Evolutionary conservation across 2,113 vertebrate genomes (phyloP).

Genomic region (Elgaria multicarinata): DNA sequence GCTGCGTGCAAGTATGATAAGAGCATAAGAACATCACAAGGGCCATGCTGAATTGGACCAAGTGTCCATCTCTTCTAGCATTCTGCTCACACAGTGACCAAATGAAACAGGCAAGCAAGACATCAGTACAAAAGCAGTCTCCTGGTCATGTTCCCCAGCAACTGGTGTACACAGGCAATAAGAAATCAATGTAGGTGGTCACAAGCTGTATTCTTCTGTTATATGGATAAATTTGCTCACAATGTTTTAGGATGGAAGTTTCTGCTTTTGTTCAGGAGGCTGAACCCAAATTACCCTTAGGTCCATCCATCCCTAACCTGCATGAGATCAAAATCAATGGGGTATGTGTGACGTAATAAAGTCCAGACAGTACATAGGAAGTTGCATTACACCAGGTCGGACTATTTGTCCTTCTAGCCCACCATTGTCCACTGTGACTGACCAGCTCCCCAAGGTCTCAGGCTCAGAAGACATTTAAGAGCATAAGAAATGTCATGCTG

Average conservation of each 20-base stretch:
- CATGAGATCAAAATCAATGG: neutral
- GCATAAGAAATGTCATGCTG: too few species aligned
- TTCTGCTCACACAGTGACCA: too few species aligned
- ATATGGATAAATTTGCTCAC: neutral
- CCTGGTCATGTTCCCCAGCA: too few species aligned
- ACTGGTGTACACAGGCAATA: too few species aligned
- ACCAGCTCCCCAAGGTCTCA: neutral
- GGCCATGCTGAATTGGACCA: too few species aligned
- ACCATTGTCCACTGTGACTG: too few species aligned
- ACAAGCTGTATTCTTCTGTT: neutral
- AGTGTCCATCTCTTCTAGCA: too few species aligned
- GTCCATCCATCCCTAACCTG: neutral
- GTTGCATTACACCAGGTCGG: neutral
- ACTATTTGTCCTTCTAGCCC: neutral
- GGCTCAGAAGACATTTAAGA: neutral
- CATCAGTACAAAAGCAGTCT: too few species aligned
- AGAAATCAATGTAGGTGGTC: neutral
- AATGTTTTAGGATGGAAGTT: neutral
- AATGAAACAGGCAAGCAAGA: too few species aligned
- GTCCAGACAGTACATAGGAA: neutral
- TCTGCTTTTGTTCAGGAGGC: neutral
- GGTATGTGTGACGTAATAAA: neutral
- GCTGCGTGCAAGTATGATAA: neutral
- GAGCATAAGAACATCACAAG: too few species aligned
- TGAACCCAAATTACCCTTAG: neutral